Evolutionary conservation across 2,888 invertebrate species (phyloP).

Genomic region (Agrotis exclamationis): DNA sequence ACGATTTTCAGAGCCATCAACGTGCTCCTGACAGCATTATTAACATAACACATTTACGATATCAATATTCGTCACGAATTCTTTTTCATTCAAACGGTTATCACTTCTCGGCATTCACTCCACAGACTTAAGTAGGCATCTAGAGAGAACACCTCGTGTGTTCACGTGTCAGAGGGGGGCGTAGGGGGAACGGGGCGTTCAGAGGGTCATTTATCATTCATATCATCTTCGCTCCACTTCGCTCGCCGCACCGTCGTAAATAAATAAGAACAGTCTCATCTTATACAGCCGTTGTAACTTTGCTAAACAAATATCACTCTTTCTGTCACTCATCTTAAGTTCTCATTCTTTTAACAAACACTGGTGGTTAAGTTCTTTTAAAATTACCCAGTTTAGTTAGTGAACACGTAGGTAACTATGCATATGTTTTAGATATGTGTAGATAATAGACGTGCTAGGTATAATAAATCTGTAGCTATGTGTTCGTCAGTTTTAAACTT

Average conservation of each 20-base stretch:
- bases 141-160: constrained; percentile 84
- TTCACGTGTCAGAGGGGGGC: constrained; percentile 88
- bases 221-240: constrained; percentile 92
- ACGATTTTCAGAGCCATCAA: constrained; percentile 55
- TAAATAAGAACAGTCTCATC: constrained; percentile 91
- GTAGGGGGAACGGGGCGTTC: constrained; percentile 72
- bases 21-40: constrained; percentile 62
- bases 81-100: constrained; percentile 82
- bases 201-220: constrained; percentile 91
- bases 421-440: constrained; percentile 86
- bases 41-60: constrained; percentile 67
- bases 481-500: constrained; percentile 70
- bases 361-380: constrained; percentile 68
- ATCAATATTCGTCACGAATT: constrained; percentile 82
- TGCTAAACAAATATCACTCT: constrained; percentile 68
- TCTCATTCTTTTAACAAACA: constrained; percentile 19
- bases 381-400: constrained; percentile 70
- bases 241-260: constrained; percentile 91
- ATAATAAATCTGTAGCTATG: constrained; percentile 69
- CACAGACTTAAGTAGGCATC: constrained; percentile 83
- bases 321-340: constrained; percentile 25
- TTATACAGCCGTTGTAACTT: constrained; percentile 82
- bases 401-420: constrained; percentile 85
- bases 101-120: constrained; percentile 83
- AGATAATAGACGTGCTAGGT: constrained; percentile 79